A percentile compares a stretch with the other conserved stretches of the same genome.
Conservation (phyloP, 2,797 vertebrate species). For the Ptychadena robeensis region DNA sequence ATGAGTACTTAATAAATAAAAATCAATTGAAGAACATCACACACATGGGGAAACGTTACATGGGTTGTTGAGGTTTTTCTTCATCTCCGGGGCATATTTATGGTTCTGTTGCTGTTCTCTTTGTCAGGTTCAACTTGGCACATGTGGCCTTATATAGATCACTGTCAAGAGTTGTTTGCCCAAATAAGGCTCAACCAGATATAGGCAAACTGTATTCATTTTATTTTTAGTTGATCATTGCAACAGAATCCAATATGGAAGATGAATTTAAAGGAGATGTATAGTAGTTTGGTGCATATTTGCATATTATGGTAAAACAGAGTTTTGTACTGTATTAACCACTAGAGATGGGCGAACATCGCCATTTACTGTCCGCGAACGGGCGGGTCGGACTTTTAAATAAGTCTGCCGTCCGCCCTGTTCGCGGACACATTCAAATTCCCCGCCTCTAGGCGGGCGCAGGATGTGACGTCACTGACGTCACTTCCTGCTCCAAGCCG, state of each 20-base stretch:
- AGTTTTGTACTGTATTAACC: too few species aligned
- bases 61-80: conserved; percentile 21
- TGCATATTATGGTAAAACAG: too few species aligned
- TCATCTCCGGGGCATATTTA: conserved; percentile 4
- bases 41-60: conserved; percentile 14
- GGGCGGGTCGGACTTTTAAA: too few species aligned
- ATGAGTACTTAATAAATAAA: conserved; percentile 28
- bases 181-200: neutral
- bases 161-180: neutral
- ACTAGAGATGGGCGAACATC: too few species aligned
- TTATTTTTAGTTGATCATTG: neutral
- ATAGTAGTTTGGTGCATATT: too few species aligned
- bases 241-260: neutral
- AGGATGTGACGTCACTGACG: too few species aligned
- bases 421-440: too few species aligned
- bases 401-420: too few species aligned
- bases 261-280: neutral
- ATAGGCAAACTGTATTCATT: neutral
- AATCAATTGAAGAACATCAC: conserved; percentile 14
- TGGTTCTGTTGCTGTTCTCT: neutral
- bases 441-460: too few species aligned
- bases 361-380: too few species aligned
- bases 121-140: neutral
- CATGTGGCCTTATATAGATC: neutral
- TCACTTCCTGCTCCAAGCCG: too few species aligned